Evolutionary conservation across 2,888 invertebrate species (phyloP), one percentile per base, ranked within the genome.

Genomic region (Sclerodermus sp.): DNA sequence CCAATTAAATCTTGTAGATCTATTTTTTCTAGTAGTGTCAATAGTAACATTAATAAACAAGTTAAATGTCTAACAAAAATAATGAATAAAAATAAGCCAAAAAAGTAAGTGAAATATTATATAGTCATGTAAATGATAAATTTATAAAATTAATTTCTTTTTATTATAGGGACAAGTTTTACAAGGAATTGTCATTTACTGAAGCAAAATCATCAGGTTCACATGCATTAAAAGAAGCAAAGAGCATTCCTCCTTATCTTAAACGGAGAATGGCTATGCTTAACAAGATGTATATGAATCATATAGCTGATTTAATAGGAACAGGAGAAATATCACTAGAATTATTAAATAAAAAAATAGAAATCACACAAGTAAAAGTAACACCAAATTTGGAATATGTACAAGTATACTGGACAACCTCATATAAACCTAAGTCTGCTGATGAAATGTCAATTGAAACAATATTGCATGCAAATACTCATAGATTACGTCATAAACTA

Each of bases 211-310:
- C 23, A 23, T 23, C 23, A 23, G 8, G 8, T 23, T 3, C 23
- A 3, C 23, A 5, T 23, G 23, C 8, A 5, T 3, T 23, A 23
- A 8, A 23, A 23, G 8, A 23, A 8, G 3, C 23, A 23, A 23
- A 23, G 8, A 23, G 23, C 8, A 23, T 23, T 8, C 74, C 79
- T 49, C 83, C 84, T 41, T 79, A 81, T 10, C 83, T 82, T 9
- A 75, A 79, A 0, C 83, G 87, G 36, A 82, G 91, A 63, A 79
- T 85, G 16, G 79, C 82, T 1, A 86, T 91, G 56, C 76, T 93
- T 1, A 91, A 91, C 73, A 90, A 90, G 76, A 70, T 92, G 42
- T 91, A 92, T 66, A 91, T 92, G 90, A 84, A 85, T 63, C 81
- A 89, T 51, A 86, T 93, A 8, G 89, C 90, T 0, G 91, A 91